Percentiles rank a stretch among this genome's conserved stretches.
These are phyloP conservation scores for Globicephala melas DNA, from an alignment of 2,113 vertebrate species.

Conservation along the genomic window DNA sequence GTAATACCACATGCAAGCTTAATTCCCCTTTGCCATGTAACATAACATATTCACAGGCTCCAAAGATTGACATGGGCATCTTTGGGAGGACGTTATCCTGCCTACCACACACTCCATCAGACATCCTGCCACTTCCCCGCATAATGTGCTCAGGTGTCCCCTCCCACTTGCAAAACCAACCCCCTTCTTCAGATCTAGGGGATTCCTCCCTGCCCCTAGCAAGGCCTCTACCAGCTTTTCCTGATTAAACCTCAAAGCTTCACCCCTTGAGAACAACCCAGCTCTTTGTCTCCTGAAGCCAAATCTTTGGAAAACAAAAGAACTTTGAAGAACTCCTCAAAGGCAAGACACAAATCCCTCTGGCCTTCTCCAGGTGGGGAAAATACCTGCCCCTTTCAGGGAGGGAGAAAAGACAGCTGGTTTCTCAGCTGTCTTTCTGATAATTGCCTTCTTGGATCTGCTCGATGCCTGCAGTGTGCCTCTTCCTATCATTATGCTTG, in stretches of 20 bases:
- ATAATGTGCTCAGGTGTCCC: no score
- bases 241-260: background rate
- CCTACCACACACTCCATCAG: background rate
- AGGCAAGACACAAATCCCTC: background rate
- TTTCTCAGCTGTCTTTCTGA: background rate
- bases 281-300: background rate
- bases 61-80: background rate
- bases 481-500: background rate
- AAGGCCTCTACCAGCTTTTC: background rate
- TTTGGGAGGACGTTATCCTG: background rate
- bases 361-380: background rate
- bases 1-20: background rate
- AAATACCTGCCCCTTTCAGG: background rate
- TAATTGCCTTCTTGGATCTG: background rate
- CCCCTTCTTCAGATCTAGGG: background rate
- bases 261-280: background rate
- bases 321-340: background rate
- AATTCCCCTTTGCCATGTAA: background rate
- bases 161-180: background rate
- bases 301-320: background rate
- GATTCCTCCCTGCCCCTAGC: background rate
- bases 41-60: background rate
- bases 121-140: background rate
- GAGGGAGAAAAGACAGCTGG: background rate
- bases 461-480: rapidly evolving